These are phyloP conservation scores for Phenganax stokvisi DNA, from an alignment of 92 coral and sea anemone species.

Conservation along the genomic window DNA sequence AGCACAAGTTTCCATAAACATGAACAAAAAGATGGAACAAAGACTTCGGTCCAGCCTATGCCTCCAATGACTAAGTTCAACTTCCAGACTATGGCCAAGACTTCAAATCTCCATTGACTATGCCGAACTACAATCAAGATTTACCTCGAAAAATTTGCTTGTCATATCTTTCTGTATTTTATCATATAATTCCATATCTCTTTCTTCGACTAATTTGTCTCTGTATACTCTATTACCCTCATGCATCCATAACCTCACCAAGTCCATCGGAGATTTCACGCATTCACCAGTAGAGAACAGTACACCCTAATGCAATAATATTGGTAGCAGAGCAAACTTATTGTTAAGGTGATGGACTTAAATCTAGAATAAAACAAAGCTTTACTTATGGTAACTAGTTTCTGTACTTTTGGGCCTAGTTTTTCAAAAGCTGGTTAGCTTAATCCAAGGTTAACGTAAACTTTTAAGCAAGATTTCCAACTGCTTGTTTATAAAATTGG, in stretches of 20 bases:
- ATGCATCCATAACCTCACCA: constrained; percentile 98
- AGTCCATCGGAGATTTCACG: constrained; percentile 82
- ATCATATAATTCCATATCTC: constrained; percentile 86
- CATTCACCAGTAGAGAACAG: constrained; percentile 80
- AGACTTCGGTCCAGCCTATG: neutral
- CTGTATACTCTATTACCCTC: constrained; percentile 96
- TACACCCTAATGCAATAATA: constrained; percentile 55
- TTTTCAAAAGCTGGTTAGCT: no score
- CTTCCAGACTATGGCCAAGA: neutral
- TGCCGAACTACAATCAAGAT: neutral
- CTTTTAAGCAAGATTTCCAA: no score
- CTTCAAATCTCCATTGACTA: no score
- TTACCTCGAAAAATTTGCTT: constrained; percentile 88
- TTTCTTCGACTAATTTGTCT: constrained; percentile 83
- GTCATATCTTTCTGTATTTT: constrained; percentile 80
- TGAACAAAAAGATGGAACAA: neutral
- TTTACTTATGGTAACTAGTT: no score
- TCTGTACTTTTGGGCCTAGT: no score
- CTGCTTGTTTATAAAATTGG: neutral
- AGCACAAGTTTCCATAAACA: no score
- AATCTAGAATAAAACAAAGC: no score
- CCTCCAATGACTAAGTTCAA: neutral
- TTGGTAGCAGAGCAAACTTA: no score
- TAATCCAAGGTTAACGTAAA: no score
- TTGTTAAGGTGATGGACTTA: no score